phyloP scores from a whole-genome alignment of 2,888 invertebrate genomes.

The Sinopyrophorus schimmeli region DNA sequence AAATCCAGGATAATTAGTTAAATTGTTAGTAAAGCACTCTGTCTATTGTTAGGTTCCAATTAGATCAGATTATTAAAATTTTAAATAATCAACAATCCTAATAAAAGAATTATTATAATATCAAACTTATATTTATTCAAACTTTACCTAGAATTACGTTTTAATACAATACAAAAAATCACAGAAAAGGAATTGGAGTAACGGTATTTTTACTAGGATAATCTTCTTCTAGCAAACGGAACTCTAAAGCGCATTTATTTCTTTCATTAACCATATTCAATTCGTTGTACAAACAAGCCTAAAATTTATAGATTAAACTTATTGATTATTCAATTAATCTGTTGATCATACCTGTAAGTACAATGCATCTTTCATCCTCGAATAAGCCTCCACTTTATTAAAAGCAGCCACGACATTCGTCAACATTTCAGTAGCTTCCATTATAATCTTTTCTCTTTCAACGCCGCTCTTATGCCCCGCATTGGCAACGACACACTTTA shows the following conservation, averaged over 20 bases:
- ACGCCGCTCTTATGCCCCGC: constrained; percentile 56
- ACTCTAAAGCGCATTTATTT: constrained; percentile 82
- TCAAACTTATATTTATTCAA: too few species aligned
- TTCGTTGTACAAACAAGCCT: constrained; percentile 76
- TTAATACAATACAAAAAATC: too few species aligned
- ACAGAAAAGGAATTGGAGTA: constrained; percentile 60
- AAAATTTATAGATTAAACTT: constrained; percentile 44
- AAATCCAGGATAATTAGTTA: too few species aligned
- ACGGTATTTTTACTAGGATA: constrained; percentile 64
- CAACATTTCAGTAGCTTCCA: constrained; percentile 64
- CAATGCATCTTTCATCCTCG: constrained; percentile 73
- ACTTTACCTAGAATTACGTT: too few species aligned
- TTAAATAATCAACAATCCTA: too few species aligned
- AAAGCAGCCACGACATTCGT: constrained; percentile 71
- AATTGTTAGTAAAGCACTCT: too few species aligned
- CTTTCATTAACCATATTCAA: constrained; percentile 71
- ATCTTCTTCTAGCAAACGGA: constrained; percentile 75
- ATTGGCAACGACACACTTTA: constrained; percentile 76
- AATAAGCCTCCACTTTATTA: constrained; percentile 73
- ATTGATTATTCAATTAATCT: constrained; percentile 4
- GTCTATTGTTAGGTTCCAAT: too few species aligned
- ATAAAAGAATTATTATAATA: too few species aligned
- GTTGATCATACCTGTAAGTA: constrained; percentile 64
- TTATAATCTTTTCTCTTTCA: constrained; percentile 58
- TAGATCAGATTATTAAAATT: too few species aligned